Evolutionary conservation across 2,113 vertebrate species (phyloP), one percentile per base, ranked within the genome.

Genomic region (Burhinus bistriatus): DNA sequence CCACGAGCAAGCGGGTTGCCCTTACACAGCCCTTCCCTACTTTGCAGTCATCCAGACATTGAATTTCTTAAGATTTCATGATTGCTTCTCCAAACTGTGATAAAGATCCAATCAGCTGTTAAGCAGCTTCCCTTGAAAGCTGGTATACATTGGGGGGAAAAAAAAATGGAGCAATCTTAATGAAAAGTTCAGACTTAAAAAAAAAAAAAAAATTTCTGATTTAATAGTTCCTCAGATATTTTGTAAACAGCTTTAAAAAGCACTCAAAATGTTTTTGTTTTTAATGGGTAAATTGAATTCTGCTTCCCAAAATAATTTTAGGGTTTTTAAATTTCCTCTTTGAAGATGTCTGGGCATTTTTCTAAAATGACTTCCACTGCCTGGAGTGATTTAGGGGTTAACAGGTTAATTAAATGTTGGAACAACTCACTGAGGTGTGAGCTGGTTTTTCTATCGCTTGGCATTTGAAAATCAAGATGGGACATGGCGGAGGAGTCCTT

Each of bases 371-470:
- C 65, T 95, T 87, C 65, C 51, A 51, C n/a, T 89, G 90, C 85
- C 93, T 87, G 45, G 25, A 90, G 85, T 68, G 78, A 59, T 94
- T 96, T 61, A 12, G 15, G 66, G 89, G 89, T 91, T 83, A 96
- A 52, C 71, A 90, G 91, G 92, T 95, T 92, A 95, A 95, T 97
- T 92, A 93, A 96, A 93, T 6, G 5, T 65, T 84, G 91, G 73
- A 95, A 89, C 57, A 71, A 71, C 40, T 93, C 68, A 22, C 73
- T 59, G 84, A 94, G 69, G 59, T 93, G 79, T 95, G 87, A 94
- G 81, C 66, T 94, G 90, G 78, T 47, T 93, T 85, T 52, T 54
- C 38, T 83, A 25, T 59, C 3, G 2, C 36, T 76, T 64, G 57
- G 27, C 5, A 1, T 78, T 69, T 92, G 86, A 85, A 83, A 84